Percentiles rank a stretch among this genome's conserved stretches.
Conservation (phyloP, 2,113 vertebrate genomes). For the Gorsachius goisagi region DNA sequence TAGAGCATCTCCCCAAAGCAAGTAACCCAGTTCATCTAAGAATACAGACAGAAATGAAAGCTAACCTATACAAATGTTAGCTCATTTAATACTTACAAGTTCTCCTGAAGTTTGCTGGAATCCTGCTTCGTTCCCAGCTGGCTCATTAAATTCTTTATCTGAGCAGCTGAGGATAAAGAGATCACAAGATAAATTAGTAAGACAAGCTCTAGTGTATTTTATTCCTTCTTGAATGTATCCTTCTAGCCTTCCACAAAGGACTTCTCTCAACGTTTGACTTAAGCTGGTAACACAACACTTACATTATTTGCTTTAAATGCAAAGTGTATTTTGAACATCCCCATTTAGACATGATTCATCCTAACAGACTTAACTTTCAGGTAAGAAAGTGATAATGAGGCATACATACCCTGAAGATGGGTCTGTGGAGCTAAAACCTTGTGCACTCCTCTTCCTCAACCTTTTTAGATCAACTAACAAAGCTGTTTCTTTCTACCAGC, state of each 20-base stretch:
- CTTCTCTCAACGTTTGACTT: background rate
- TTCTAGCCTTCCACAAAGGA: background rate
- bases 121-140: constrained; percentile 93
- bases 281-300: background rate
- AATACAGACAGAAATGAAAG: background rate
- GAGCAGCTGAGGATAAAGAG: constrained; percentile 79
- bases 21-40: background rate
- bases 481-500: background rate
- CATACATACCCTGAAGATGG: background rate
- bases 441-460: background rate
- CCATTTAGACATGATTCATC: background rate
- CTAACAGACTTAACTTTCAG: background rate
- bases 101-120: constrained; percentile 90
- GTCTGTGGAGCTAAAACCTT: background rate
- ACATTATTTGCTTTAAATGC: background rate
- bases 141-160: constrained; percentile 93
- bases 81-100: constrained; percentile 80
- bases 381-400: background rate
- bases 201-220: background rate
- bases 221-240: background rate
- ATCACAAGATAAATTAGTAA: background rate
- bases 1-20: background rate
- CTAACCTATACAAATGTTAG: background rate
- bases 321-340: background rate
- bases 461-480: background rate